phyloP scores from a whole-genome alignment of 2,797 vertebrate species.

The Ptychobarbus kaznakovi region DNA sequence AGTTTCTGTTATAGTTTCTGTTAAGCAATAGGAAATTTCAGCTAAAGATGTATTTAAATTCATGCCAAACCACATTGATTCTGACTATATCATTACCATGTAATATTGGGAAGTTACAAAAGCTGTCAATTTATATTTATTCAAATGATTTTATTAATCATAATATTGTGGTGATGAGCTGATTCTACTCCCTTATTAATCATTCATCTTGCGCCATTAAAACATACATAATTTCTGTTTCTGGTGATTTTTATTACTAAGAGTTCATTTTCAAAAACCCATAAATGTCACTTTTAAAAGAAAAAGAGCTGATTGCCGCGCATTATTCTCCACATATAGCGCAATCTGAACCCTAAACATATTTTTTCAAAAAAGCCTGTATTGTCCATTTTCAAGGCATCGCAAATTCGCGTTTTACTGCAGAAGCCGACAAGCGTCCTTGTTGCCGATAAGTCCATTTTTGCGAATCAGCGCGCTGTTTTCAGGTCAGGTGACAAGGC shows the following conservation, averaged over 20 bases:
- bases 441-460: too few relatives aligned
- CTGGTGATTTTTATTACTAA: background rate
- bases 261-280: too few relatives aligned
- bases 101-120: constrained; percentile 37
- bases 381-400: too few relatives aligned
- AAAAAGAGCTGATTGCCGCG: too few relatives aligned
- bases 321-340: too few relatives aligned
- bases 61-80: background rate
- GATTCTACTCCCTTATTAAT: background rate
- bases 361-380: too few relatives aligned
- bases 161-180: background rate
- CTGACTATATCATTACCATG: constrained; percentile 13
- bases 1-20: constrained; percentile 43
- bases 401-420: too few relatives aligned
- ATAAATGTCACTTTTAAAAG: too few relatives aligned
- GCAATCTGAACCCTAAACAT: too few relatives aligned
- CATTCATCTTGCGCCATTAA: background rate
- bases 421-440: too few relatives aligned
- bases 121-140: background rate
- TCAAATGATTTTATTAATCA: background rate
- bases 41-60: background rate
- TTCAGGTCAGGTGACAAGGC: too few relatives aligned
- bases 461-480: too few relatives aligned
- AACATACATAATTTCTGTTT: background rate
- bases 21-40: constrained; percentile 51